These are phyloP conservation scores for Acheta domesticus DNA, from an alignment of 2,888 invertebrate species.

Conservation along the genomic window DNA sequence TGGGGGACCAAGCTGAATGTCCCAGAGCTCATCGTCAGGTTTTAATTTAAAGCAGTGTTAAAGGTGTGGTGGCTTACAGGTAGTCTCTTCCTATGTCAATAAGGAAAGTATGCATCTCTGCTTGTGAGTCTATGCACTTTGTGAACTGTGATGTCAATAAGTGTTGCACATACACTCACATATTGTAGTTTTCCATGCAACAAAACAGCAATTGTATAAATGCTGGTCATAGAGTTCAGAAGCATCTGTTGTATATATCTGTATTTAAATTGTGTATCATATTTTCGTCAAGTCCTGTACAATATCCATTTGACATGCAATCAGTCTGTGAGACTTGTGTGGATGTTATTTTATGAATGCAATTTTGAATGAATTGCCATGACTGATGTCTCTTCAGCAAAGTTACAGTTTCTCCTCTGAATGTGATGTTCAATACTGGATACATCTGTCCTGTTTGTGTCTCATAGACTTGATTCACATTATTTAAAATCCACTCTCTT, in stretches of 20 bases:
- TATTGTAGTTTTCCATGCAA: neutral
- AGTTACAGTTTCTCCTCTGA: neutral
- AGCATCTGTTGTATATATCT: neutral
- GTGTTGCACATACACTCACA: neutral
- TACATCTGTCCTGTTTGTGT: neutral
- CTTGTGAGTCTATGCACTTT: neutral
- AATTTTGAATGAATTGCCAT: neutral
- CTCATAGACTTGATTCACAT: constrained; percentile 18
- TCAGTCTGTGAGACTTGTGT: neutral
- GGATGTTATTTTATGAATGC: neutral
- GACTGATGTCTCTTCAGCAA: neutral
- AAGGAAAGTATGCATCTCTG: neutral
- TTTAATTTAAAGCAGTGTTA: no score
- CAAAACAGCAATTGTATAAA: neutral
- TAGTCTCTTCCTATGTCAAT: no score
- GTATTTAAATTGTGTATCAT: constrained; percentile 5
- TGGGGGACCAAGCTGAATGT: no score
- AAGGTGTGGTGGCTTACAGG: no score
- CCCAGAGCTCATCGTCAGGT: no score
- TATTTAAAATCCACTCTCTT: neutral
- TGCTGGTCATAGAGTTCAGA: neutral
- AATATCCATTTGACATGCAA: neutral
- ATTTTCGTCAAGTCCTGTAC: neutral
- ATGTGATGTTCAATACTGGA: neutral
- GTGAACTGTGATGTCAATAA: neutral